Percentiles rank a stretch among this genome's conserved stretches.
Evolutionary conservation across 2,113 vertebrate species (phyloP).

Genomic region (Gnathonemus echidnorhynchus): DNA sequence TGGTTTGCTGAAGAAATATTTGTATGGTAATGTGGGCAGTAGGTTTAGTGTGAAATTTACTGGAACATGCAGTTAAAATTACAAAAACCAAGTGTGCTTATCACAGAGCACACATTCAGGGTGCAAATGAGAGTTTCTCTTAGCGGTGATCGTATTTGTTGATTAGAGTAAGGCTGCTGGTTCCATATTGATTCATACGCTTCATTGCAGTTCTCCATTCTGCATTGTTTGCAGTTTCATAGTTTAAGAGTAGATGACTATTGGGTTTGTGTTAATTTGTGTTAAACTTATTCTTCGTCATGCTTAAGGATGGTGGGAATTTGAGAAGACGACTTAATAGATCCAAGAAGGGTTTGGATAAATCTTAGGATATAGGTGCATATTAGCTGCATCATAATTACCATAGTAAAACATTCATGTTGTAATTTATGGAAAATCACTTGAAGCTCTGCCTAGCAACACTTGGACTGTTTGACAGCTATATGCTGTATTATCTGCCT

Average conservation of each 20-base stretch:
- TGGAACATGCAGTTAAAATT: background rate
- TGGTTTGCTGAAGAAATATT: background rate
- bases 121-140: background rate
- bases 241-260: background rate
- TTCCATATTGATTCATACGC: background rate
- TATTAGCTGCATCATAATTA: background rate
- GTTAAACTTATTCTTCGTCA: background rate
- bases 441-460: background rate
- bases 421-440: background rate
- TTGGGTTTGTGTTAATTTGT: background rate
- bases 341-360: background rate
- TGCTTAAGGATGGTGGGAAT: background rate
- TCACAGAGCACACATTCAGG: background rate
- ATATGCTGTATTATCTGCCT: background rate
- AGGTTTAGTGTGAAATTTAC: background rate
- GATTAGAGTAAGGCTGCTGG: background rate
- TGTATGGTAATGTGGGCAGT: background rate
- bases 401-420: background rate
- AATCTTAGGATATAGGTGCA: background rate
- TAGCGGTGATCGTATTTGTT: background rate
- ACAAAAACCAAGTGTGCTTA: background rate
- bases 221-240: constrained; percentile 1
- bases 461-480: background rate
- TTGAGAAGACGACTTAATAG: background rate
- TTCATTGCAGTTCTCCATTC: background rate